phyloP scores from a whole-genome alignment of 2,113 vertebrate species.

The Amazona vittata region DNA sequence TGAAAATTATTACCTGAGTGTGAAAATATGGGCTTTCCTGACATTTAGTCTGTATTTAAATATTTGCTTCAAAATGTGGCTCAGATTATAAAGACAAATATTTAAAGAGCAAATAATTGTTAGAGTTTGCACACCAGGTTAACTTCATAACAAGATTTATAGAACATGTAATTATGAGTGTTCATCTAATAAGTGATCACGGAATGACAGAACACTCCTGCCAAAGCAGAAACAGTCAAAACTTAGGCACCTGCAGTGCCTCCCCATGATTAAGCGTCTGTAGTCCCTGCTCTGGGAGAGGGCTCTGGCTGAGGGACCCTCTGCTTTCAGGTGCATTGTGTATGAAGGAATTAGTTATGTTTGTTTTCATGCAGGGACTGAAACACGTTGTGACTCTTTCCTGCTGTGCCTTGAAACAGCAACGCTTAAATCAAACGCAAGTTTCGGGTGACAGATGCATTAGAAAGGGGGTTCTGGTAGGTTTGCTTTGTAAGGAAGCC shows the following conservation, averaged over 20 bases:
- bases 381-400: not conserved
- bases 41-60: not conserved
- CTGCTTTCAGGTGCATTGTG: not conserved
- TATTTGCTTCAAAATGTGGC: not conserved
- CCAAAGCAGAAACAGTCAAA: not conserved
- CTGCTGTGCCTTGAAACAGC: not conserved
- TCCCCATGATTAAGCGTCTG: not conserved
- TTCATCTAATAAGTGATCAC: not conserved
- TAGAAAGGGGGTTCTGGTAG: not conserved
- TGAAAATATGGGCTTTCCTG: not conserved
- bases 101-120: not conserved
- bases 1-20: not conserved
- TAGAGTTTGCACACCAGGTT: not conserved
- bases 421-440: not conserved
- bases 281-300: not conserved
- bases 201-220: not conserved
- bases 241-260: not conserved
- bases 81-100: not conserved
- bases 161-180: not conserved
- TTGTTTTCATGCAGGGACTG: not conserved
- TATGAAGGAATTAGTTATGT: not conserved
- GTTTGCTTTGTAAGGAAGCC: not conserved
- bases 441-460: fast-evolving
- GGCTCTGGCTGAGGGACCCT: not conserved
- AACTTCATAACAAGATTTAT: not conserved